These are phyloP conservation scores for Amazona vittata DNA, from an alignment of 2,113 vertebrate genomes.

Conservation along the genomic window DNA sequence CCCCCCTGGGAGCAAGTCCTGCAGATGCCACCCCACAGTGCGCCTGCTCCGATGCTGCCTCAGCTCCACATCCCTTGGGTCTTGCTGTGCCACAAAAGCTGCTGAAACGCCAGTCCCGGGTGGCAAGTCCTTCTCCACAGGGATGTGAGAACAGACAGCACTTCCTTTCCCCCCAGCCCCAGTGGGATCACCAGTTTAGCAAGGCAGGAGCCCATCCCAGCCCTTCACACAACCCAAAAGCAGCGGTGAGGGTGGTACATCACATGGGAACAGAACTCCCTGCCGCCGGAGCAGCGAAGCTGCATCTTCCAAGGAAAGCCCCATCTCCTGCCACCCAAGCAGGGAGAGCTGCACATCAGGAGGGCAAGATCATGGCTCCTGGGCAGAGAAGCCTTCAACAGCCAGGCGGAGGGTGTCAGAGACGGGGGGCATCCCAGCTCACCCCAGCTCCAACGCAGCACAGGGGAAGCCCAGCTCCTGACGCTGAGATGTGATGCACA, in stretches of 20 bases:
- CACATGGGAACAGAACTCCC: neutral
- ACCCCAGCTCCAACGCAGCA: fast-evolving
- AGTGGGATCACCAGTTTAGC: neutral
- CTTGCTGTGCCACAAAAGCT: neutral
- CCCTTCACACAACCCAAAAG: neutral
- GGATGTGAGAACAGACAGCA: neutral
- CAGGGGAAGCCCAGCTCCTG: neutral
- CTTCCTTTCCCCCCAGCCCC: neutral
- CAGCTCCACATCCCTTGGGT: neutral
- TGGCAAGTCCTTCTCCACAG: neutral
- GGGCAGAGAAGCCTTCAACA: neutral
- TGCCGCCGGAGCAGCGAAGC: neutral
- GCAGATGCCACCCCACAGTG: neutral
- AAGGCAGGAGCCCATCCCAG: neutral
- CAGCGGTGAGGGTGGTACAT: neutral
- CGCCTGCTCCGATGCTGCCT: neutral
- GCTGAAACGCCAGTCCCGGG: neutral
- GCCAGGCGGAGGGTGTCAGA: neutral
- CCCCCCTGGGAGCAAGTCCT: neutral
- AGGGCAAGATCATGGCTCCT: neutral
- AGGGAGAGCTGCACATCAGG: neutral
- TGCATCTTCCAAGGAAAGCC: neutral
- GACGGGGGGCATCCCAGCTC: neutral
- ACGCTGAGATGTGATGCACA: neutral
- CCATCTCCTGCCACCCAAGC: neutral